Conservation (phyloP, 2,888 invertebrate genomes). For the Sepioteuthis lessoniana region DNA sequence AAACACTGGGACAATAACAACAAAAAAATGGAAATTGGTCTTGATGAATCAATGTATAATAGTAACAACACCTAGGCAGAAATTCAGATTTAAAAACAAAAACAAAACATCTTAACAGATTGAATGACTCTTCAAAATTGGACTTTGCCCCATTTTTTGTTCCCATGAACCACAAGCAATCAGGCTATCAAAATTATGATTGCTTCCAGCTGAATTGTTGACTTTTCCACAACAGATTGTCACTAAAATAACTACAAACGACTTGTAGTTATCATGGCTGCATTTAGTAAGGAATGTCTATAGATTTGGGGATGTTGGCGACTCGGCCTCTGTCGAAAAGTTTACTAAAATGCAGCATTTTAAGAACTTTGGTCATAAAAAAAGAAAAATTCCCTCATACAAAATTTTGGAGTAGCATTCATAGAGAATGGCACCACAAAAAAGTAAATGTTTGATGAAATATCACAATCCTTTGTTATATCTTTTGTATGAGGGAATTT, state of each 20-base stretch:
- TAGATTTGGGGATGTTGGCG: background rate
- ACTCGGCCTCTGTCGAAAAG: background rate
- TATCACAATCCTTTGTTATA: background rate
- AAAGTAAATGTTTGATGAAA: background rate
- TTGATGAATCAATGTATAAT: too few species aligned
- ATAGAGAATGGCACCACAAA: background rate
- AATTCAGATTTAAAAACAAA: background rate
- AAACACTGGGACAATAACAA: too few species aligned
- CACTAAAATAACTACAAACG: background rate
- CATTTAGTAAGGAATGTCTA: constrained; percentile 19
- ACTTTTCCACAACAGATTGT: background rate
- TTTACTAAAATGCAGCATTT: background rate
- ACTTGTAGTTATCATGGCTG: background rate
- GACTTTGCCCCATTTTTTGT: background rate
- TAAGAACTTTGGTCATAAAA: background rate
- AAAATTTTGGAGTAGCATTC: background rate
- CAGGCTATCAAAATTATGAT: background rate
- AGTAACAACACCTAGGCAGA: too few species aligned
- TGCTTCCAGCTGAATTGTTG: background rate
- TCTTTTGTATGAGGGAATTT: constrained; percentile 21
- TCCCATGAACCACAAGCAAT: background rate
- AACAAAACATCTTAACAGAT: background rate
- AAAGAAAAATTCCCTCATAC: background rate
- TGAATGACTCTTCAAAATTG: background rate
- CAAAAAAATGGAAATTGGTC: too few species aligned